Evolutionary conservation across 2,888 invertebrate species (phyloP), one percentile per base, ranked within the genome.

Genomic region (Ceramica pisi): DNA sequence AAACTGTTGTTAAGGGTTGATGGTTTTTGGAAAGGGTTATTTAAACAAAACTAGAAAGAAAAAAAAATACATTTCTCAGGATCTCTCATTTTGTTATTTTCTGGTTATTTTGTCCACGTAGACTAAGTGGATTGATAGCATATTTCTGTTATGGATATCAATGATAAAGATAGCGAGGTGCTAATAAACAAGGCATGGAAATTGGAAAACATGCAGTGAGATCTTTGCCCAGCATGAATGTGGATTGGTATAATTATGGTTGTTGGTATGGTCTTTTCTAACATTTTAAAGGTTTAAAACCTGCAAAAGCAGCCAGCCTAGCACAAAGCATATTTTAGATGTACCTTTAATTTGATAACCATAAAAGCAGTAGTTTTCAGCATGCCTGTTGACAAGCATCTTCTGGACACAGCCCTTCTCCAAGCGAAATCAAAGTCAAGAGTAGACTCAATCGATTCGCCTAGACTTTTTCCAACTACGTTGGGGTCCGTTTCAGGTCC

Each of bases 1-100:
- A 91, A 90, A 90, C 86, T 85, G 87, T 48, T 83, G 80, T 90
- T 90, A 91, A 91, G 89, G 86, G 12, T 19, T 46, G 46, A 46
- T 46, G 46, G 46, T 50, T 46, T 55, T 16, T 41, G 41, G 41
- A 41, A 41, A 41, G 14, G 41, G 41, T 41, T 41, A 41, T 41
- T 41, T 41, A 41, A 41, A 41, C 14, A 14, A 14, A 5, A 5
- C 41, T 2, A 14, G 41, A 4, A 50, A 12, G 1, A 19, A 16
- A 19, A 19, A 0, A n/a, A 48, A 23, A 12, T 5, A 14, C 0
- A 64, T 14, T 23, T 23, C 5, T 1, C 19, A 21, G 1, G 14
- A 5, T 6, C 2, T 6, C 2, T 2, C 26, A 26, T 26, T 31
- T 31, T 31, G 6, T 31, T 0, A 31, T 31, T 31, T 31, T 31